These are phyloP conservation scores for Garra rufa DNA, from an alignment of 2,113 vertebrate species.

Conservation along the genomic window DNA sequence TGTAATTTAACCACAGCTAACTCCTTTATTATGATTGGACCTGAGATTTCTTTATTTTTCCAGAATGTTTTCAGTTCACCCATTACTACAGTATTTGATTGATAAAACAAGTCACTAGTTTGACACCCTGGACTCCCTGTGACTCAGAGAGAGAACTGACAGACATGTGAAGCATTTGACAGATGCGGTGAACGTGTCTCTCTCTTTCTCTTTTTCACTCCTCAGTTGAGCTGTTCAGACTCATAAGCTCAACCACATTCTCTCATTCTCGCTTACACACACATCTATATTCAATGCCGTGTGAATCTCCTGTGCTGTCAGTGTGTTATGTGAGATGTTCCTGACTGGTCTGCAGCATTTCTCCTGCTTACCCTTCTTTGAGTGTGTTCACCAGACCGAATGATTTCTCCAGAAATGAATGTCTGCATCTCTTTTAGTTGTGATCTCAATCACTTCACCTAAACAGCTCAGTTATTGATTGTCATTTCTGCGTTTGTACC, in stretches of 20 bases:
- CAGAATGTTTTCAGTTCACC: background rate
- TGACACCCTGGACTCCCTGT: background rate
- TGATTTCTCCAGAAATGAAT: background rate
- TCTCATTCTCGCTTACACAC: background rate
- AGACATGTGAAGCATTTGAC: conserved; percentile 20
- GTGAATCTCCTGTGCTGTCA: background rate
- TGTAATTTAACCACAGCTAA: conserved; percentile 5
- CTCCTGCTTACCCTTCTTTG: background rate
- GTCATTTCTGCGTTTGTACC: background rate
- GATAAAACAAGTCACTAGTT: background rate
- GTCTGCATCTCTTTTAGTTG: background rate
- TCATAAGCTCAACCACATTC: conserved; percentile 14
- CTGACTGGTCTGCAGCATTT: conserved; percentile 5
- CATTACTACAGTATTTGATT: background rate
- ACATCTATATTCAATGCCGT: background rate
- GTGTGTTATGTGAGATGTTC: background rate
- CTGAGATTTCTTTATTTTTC: background rate
- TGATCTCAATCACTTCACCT: background rate
- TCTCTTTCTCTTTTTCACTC: background rate
- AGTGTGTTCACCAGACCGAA: conserved; percentile 12
- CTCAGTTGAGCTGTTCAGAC: background rate
- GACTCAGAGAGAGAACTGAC: background rate
- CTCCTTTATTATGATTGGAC: background rate
- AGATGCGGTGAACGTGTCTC: background rate
- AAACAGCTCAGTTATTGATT: background rate